Conservation (phyloP, 2,113 vertebrate genomes). For the Andinoacara biseriatus region DNA sequence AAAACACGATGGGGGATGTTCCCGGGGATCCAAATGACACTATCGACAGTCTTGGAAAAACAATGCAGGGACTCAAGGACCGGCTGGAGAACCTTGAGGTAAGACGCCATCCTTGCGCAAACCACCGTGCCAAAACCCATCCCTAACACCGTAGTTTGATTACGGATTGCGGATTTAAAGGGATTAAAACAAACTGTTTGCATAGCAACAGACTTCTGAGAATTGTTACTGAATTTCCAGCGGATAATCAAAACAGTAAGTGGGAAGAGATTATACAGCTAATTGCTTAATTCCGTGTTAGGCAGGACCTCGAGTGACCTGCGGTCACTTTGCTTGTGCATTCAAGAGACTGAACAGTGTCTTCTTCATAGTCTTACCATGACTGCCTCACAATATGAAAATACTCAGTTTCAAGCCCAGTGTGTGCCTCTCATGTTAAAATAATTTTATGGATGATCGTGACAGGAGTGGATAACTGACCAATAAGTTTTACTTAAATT, state of each 20-base stretch:
- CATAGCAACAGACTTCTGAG: neutral
- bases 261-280: neutral
- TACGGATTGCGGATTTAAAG: neutral
- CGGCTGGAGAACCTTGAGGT: slow-evolving; percentile 94
- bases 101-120: slow-evolving; percentile 14
- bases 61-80: slow-evolving; percentile 93
- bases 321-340: neutral
- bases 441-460: neutral
- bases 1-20: slow-evolving; percentile 95
- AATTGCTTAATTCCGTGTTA: neutral
- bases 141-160: slow-evolving; percentile 45
- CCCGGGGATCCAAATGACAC: slow-evolving; percentile 90
- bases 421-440: neutral
- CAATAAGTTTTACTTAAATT: neutral
- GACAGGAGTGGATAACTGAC: neutral
- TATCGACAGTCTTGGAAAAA: slow-evolving; percentile 92
- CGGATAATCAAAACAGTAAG: neutral
- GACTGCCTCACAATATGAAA: neutral
- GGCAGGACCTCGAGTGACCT: neutral
- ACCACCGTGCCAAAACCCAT: slow-evolving; percentile 9
- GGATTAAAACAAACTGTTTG: slow-evolving; percentile 7
- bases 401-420: neutral
- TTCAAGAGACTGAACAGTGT: neutral
- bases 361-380: neutral
- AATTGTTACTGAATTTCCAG: neutral